Evolutionary conservation across 2,888 invertebrate species (phyloP), one percentile per base, ranked within the genome.

Genomic region (Agriopis aurantiaria): DNA sequence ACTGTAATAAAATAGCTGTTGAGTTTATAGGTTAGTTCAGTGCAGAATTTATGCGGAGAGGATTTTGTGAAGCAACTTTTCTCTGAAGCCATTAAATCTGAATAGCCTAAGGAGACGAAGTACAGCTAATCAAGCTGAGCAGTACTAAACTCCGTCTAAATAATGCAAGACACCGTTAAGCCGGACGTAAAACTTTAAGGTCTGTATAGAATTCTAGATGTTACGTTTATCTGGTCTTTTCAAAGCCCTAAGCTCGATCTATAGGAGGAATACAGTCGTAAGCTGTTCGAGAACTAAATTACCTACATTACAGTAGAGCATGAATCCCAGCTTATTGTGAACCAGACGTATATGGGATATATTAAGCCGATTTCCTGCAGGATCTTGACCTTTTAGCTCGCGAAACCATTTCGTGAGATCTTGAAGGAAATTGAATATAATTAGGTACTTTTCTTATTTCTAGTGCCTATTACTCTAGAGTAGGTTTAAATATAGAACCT

Each of bases 291-390:
- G 71, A 71, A 68, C 75, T 69, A 87, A 90, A 87, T 88, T 86
- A 86, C 85, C 80, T 80, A 82, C 85, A 88, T 89, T 88, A 87
- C 77, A 81, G 83, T 82, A 82, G 82, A 88, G 86, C 88, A 85
- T 87, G 87, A 87, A 88, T 83, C 72, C 81, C 77, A 78, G 84
- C 82, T 87, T 86, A 89, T 89, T 89, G 87, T 89, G 81, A 66
- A 62, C 78, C 77, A 77, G 86, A 88, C 88, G 62, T 90, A 89
- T 89, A 90, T 84, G 89, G 90, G 77, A 83, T 85, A 87, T 82
- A 88, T 82, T 82, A 78, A 84, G 80, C 79, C 82, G 75, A 82
- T 82, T 82, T 84, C 82, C 80, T 72, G 65, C 75, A 77, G 78
- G 83, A 82, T 85, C 83, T 77, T 61, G 83, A 83, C 85, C 85